phyloP scores from a whole-genome alignment of 2,113 vertebrate genomes.

The Microcebus murinus region DNA sequence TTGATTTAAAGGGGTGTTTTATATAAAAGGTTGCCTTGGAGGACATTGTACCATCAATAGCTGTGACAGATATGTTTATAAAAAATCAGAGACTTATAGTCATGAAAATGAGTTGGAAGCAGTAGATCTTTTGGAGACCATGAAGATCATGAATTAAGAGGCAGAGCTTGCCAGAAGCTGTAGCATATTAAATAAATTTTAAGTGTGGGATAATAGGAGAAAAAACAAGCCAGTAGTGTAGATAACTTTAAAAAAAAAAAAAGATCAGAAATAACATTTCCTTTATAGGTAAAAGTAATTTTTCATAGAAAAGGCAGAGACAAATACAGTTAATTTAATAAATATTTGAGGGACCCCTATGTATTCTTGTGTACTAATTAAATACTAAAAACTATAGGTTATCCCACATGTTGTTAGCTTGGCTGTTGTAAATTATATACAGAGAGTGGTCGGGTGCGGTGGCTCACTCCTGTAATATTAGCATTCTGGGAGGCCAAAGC shows the following conservation, averaged over 20 bases:
- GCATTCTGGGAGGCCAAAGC: no score
- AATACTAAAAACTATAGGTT: not conserved
- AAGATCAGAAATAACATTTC: conserved; percentile 35
- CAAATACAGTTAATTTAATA: conserved; percentile 13
- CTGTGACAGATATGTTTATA: conserved; percentile 18
- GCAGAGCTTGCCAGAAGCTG: not conserved
- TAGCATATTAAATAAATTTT: not conserved
- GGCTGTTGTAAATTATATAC: not conserved
- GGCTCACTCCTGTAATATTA: no score
- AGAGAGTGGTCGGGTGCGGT: not conserved
- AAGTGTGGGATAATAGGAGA: not conserved
- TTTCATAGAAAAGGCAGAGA: conserved; percentile 24
- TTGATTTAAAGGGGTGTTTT: conserved; percentile 45
- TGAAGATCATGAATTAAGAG: not conserved
- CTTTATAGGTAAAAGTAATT: conserved; percentile 15
- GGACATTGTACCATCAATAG: not conserved
- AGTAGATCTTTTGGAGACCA: not conserved
- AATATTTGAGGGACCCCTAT: not conserved
- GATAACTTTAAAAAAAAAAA: not conserved
- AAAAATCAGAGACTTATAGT: not conserved
- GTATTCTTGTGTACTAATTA: not conserved
- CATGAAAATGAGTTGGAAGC: not conserved
- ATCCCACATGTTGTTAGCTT: not conserved
- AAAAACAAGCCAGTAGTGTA: not conserved
- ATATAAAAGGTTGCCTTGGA: conserved; percentile 22